phyloP scores from a whole-genome alignment of 2,113 vertebrate species.

The Cygnus atratus region DNA sequence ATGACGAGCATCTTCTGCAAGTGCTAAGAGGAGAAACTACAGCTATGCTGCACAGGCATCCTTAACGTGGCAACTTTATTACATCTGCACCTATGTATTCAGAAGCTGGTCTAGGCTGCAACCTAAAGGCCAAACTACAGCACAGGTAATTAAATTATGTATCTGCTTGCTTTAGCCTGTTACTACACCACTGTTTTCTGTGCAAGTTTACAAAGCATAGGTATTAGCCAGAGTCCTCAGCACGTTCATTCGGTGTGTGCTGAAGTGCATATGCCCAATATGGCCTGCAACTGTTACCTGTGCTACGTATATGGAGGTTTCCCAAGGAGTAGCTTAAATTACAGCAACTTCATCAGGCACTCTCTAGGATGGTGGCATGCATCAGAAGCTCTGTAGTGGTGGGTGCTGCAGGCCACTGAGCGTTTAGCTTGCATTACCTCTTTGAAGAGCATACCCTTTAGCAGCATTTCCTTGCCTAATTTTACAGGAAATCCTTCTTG shows the following conservation, averaged over 20 bases:
- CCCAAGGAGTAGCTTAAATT: neutral
- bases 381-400: neutral
- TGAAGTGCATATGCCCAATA: neutral
- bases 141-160: neutral
- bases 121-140: neutral
- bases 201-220: neutral
- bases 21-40: neutral
- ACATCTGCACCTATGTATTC: neutral
- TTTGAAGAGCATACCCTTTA: neutral
- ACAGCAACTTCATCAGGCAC: neutral
- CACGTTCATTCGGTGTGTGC: neutral
- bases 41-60: neutral
- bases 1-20: neutral
- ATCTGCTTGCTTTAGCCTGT: neutral
- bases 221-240: neutral
- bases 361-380: neutral
- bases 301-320: neutral
- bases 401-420: neutral
- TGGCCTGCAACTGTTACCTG: neutral
- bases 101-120: neutral
- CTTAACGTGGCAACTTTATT: rapidly evolving
- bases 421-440: neutral
- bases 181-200: neutral
- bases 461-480: neutral
- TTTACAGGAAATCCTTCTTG: conserved; percentile 11